phyloP scores from a whole-genome alignment of 2,113 vertebrate species.

The Strix aluco region DNA sequence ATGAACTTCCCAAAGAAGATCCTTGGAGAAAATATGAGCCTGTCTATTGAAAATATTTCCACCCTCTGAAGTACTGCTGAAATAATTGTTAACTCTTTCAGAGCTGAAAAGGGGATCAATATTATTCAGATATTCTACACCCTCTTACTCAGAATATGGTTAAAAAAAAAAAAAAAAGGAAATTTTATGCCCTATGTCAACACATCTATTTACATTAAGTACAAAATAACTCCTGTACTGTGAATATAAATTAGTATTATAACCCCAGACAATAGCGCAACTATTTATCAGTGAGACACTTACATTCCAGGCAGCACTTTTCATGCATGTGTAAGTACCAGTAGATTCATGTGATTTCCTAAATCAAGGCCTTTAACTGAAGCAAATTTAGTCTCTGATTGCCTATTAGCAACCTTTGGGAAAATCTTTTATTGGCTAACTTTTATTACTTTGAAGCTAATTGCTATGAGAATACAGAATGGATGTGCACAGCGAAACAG shows the following conservation, averaged over 20 bases:
- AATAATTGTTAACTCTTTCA: conserved; percentile 64
- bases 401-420: background rate
- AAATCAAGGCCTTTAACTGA: background rate
- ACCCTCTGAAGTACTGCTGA: conserved; percentile 62
- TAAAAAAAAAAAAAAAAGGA: background rate
- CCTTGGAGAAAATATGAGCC: conserved; percentile 63
- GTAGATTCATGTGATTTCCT: background rate
- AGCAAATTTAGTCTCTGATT: background rate
- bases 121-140: conserved; percentile 52
- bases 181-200: background rate
- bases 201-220: background rate
- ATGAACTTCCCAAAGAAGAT: conserved; percentile 59
- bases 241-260: background rate
- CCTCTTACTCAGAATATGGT: conserved; percentile 30
- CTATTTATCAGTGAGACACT: background rate
- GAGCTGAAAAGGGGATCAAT: conserved; percentile 51
- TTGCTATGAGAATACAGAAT: background rate
- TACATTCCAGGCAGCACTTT: background rate
- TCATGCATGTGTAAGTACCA: background rate
- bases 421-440: background rate
- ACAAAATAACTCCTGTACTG: background rate
- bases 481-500: background rate
- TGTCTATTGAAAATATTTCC: conserved; percentile 66
- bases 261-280: background rate
- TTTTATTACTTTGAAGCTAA: background rate